Base-by-base conservation (phyloP, 2,888 invertebrate species). In the Lycaena phlaeas region DNA sequence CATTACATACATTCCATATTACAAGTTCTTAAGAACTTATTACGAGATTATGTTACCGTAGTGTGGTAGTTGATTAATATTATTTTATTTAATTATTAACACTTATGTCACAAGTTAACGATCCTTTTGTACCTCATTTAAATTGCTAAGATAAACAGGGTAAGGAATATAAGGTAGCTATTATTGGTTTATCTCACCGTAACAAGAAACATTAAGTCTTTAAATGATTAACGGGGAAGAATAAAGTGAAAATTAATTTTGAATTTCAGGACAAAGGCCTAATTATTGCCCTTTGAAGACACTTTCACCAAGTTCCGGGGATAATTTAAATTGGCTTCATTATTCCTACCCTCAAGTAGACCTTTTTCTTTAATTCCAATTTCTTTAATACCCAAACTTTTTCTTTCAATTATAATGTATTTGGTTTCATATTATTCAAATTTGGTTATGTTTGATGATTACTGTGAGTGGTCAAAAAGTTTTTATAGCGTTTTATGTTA, bases 241-340 rank as follows among this genome's bases (percentile, higher is more conserved):
- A 40, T 42, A 34, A 47, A 44, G 45, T 37, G 45, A 58, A 59
- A 63, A 57, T 61, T 57, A 60, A 67, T 56, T 57, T 61, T 36
- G 45, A 56, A 56, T 56, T 54, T 56, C 45, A 51, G 40, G 58
- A 71, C 73, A 73, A 72, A 72, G 59, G 61, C 52, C 63, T 73
- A 72, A 74, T 75, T 71, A 73, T 66, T 61, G 62, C 61, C 63
- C 64, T 69, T 71, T 68, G 64, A 67, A 54, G 49, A 49, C 51
- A 59, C 54, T 59, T 61, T 56, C 36, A 26, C 41, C 44, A 53
- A 64, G 54, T 68, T 65, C 51, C 49, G 47, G 40, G 56, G 64
- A 56, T 64, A 66, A 72, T 69, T 70, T 63, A 56, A 65, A 65
- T 59, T 45, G 49, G 52, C 53, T 61, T 67, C 63, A 67, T 73